These are phyloP conservation scores for Melipona quadrifasciata DNA, from an alignment of 1,140 invertebrate species.

Conservation along the genomic window DNA sequence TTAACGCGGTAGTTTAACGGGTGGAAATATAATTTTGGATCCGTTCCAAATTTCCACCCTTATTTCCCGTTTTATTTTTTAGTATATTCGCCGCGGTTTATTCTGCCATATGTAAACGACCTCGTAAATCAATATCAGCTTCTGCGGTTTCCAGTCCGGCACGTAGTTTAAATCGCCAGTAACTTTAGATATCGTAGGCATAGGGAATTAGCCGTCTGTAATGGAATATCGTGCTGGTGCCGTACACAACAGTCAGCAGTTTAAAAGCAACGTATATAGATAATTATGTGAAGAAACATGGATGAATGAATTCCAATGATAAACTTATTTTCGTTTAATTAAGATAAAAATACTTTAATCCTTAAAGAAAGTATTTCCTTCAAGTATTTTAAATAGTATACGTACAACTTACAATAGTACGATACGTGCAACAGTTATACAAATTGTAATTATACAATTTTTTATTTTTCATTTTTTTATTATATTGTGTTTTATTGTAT, in stretches of 20 bases:
- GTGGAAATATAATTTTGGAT: conserved; percentile 14
- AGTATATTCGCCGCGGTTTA: background rate
- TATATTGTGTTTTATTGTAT: no score
- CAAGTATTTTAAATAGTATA: background rate
- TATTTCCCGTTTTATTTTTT: conserved; percentile 1
- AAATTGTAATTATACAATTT: no score
- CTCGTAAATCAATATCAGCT: conserved; percentile 28
- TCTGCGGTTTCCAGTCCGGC: conserved; percentile 14
- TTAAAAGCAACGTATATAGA: background rate
- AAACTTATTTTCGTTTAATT: background rate
- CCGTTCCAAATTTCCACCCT: background rate
- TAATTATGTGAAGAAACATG: no score
- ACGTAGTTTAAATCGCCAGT: conserved; percentile 10
- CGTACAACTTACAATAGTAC: no score
- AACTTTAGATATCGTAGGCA: background rate
- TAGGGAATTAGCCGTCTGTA: background rate
- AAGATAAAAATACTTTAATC: background rate
- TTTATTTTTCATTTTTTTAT: no score
- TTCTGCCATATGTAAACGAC: background rate
- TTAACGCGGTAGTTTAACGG: background rate
- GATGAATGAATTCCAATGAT: no score
- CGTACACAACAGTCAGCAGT: background rate
- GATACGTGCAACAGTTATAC: no score
- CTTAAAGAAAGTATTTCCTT: background rate
- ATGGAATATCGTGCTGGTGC: no score